A percentile compares a stretch with the other conserved stretches of the same genome.
These are phyloP conservation scores for Oxycera nigricornis DNA, from an alignment of 2,888 invertebrate species.

Conservation along the genomic window DNA sequence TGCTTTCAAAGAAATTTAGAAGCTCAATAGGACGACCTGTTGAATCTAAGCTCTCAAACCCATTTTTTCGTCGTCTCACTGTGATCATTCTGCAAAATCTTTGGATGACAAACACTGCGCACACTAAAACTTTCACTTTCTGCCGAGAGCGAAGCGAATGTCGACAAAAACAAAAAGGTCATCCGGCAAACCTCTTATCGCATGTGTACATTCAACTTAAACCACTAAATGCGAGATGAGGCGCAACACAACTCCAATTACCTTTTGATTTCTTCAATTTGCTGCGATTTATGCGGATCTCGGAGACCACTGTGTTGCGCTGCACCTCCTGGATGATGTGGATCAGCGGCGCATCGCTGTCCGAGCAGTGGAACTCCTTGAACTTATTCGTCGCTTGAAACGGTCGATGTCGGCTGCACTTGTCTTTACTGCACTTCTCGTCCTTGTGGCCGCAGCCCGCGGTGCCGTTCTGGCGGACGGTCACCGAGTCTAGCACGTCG, in stretches of 20 bases:
- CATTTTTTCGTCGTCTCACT: too few species aligned
- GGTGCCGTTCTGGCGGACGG: neutral
- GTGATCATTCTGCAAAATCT: too few species aligned
- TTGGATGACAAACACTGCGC: neutral
- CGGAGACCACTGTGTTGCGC: slow-evolving; percentile 58
- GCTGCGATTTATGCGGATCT: slow-evolving; percentile 56
- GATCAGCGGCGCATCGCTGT: slow-evolving; percentile 55
- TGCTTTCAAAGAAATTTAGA: too few species aligned
- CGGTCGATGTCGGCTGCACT: slow-evolving; percentile 1
- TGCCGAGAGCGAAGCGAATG: neutral
- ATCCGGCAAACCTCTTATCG: neutral
- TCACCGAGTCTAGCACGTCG: neutral
- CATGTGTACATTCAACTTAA: neutral
- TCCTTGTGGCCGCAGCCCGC: slow-evolving; percentile 26
- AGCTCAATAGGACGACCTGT: too few species aligned
- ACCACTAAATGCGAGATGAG: neutral
- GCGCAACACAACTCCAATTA: neutral
- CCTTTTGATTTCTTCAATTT: slow-evolving; percentile 40
- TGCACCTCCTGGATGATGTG: slow-evolving; percentile 60
- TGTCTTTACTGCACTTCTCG: slow-evolving; percentile 11
- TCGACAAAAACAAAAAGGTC: neutral
- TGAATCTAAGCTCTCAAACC: too few species aligned
- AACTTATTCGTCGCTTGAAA: slow-evolving; percentile 28
- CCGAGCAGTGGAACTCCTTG: slow-evolving; percentile 34
- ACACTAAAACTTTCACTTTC: slow-evolving; percentile 3